Evolutionary conservation across 2,888 invertebrate species (phyloP).

Genomic region (Unio delphinus): DNA sequence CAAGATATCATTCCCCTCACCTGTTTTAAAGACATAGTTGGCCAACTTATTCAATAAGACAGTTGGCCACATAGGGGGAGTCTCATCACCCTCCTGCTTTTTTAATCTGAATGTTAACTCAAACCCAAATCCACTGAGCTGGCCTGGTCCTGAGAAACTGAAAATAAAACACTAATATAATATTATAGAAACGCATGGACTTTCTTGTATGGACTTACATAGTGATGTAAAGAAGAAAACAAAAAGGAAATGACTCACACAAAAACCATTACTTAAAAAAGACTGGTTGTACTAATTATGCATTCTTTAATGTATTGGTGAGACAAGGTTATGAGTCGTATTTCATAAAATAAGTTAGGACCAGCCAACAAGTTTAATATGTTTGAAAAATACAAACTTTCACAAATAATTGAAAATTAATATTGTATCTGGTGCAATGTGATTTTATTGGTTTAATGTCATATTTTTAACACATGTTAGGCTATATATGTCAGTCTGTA

Average conservation of each 20-base stretch:
- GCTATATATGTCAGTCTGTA: no score
- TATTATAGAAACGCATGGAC: neutral
- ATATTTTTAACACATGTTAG: no score
- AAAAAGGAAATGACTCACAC: neutral
- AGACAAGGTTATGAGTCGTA: no score
- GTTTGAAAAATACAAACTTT: no score
- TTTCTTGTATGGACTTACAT: no score
- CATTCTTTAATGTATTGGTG: no score
- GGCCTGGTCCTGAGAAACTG: constrained; percentile 68
- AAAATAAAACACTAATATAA: constrained; percentile 2
- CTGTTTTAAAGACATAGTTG: constrained; percentile 92
- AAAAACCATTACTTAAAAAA: no score
- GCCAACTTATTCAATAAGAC: constrained; percentile 91
- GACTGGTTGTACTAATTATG: no score
- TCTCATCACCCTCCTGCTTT: constrained; percentile 77
- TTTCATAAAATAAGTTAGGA: no score
- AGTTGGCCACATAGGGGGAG: constrained; percentile 96
- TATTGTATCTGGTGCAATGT: no score
- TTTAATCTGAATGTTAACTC: constrained; percentile 89
- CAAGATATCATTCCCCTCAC: constrained; percentile 68
- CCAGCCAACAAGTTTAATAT: neutral
- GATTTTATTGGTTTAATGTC: no score
- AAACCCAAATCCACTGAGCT: constrained; percentile 87
- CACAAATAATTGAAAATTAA: no score
- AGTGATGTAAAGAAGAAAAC: neutral